Conservation (phyloP, 1,140 invertebrate genomes). For the Babylonia areolata region DNA sequence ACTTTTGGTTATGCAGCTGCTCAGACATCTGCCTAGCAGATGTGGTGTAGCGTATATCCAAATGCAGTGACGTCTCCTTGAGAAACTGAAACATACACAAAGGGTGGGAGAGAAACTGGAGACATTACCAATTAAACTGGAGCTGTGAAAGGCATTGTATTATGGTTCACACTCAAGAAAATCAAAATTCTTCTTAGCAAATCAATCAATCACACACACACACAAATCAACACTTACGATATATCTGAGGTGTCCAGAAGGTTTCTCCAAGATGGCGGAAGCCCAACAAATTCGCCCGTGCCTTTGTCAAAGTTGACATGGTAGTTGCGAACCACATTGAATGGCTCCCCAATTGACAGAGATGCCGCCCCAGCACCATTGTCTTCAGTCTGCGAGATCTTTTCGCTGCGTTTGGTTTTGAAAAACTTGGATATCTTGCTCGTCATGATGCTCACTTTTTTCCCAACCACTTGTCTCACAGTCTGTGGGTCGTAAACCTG, state of each 20-base stretch:
- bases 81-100: too few species aligned
- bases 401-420: constrained; percentile 32
- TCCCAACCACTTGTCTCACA: not conserved
- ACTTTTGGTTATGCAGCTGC: too few species aligned
- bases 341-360: constrained; percentile 67
- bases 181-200: too few species aligned
- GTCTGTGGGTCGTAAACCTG: constrained; percentile 9
- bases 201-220: not conserved
- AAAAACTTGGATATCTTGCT: constrained; percentile 6
- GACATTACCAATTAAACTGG: too few species aligned
- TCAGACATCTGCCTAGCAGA: too few species aligned
- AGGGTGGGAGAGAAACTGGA: too few species aligned
- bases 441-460: constrained; percentile 13
- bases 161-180: too few species aligned
- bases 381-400: constrained; percentile 33
- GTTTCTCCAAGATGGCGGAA: constrained; percentile 67
- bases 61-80: too few species aligned
- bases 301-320: constrained; percentile 71
- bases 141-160: too few species aligned
- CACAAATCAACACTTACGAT: constrained; percentile 60
- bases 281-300: constrained; percentile 66
- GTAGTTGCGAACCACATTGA: constrained; percentile 66
- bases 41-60: too few species aligned
- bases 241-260: constrained; percentile 66
- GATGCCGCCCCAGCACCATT: constrained; percentile 11